Evolutionary conservation across 2,113 vertebrate genomes (phyloP), one percentile per base, ranked within the genome.

Genomic region (Isichthys henryi): DNA sequence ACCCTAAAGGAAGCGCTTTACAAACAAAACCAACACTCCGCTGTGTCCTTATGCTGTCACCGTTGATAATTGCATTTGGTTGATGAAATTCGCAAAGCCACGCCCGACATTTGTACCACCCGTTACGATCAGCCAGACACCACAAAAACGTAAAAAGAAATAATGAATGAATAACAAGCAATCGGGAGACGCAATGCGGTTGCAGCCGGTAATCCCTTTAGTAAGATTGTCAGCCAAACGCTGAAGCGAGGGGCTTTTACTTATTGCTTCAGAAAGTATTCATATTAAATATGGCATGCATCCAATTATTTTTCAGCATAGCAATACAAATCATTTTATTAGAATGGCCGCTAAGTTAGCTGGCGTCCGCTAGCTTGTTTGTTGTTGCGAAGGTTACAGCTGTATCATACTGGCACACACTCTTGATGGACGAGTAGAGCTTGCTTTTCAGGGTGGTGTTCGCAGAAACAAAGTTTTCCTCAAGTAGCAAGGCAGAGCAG

Each of bases 371-470:
- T 23, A 10, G 56, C 83, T n/a, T n/a, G 46, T 86, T 46, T 13
- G 74, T 31, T 58, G 50, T 82, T 82, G 77, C 17, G 21, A n/a
- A 11, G 70, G 31, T 70, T 27, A 48, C 46, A 53, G 27, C n/a
- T 19, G 70, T 77, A 48, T 21, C 27, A 43, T 23, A n/a, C 43
- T 35, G 58, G 17, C 49, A 86, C 49, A 50, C 31, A n/a, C 50
- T 53, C 70, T 23, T 31, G 88, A 39, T 70, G 10, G 48, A 89
- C 88, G 49, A 39, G 88, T 53, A 82, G 7, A 52, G 70, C 70
- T 52, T 39, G 88, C 46, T 89, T 89, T 89, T 82, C 88, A 80
- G 74, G 88, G 46, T 31, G 27, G 39, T 27, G 66, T 74, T 77
- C 39, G 5, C 43, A 74, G 48, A 88, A 74, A 43, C 45, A 88